Base-by-base conservation (phyloP, 2,888 invertebrate species). In the Apodemia zela region DNA sequence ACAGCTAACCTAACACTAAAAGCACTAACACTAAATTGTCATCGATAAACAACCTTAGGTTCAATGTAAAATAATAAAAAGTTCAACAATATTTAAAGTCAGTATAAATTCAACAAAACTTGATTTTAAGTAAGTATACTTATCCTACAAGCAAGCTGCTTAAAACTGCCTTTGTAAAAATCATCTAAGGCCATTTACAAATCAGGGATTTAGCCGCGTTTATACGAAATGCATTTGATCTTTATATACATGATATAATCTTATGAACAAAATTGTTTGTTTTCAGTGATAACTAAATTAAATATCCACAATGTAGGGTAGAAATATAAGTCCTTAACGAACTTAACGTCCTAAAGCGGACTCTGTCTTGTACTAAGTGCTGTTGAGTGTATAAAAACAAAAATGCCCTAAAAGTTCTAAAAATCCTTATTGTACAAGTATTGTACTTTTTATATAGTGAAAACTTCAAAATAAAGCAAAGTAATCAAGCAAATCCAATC, bases 1-100 rank as follows among this genome's bases (percentile, higher is more conserved):
- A 86, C 84, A 69, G 63, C 29, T 62, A 60, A 68, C 63, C 63
- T 65, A 73, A 70, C 42, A 59, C 68, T 69, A 63, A 59, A 69
- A 61, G 70, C 59, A 65, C 63, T 65, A 69, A 45, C 65, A 67
- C 65, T 65, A 67, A 73, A 57, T 73, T 76, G 75, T 77, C 79
- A 78, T 45, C n/a, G 66, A 71, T 68, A 71, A 78, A 81, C 79
- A 80, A 80, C 80, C 78, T 73, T 72, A 66, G 75, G 68, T 74
- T 75, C 69, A 69, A 70, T 66, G 70, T 64, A 78, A 78, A 77
- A 78, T 75, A 73, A 54, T 54, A 79, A 77, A 82, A 77, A 80
- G 76, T 80, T 84, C 76, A 89, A 89, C 88, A 87, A 85, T 73
- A 73, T 76, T 85, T 80, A 86, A 81, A 85, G 83, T 85, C 78